Evolutionary conservation across 2,113 vertebrate species (phyloP), one percentile per base, ranked within the genome.

Genomic region (Mesembrinibis cayennensis): DNA sequence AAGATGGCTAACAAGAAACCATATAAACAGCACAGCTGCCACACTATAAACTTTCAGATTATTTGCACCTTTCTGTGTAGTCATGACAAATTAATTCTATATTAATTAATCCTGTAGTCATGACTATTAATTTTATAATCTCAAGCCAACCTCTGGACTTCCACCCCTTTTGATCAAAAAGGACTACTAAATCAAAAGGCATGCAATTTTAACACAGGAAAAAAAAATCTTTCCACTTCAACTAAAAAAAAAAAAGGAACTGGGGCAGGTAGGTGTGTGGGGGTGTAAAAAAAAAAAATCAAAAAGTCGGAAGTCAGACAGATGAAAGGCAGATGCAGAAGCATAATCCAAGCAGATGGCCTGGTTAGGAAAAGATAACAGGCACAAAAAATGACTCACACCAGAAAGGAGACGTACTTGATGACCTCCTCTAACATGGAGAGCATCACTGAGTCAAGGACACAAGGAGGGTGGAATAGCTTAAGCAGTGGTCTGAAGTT

Each of bases 341-440:
- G 49, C 20, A 84, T 69, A 94, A 87, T 72, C 87, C 82, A 96
- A 90, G 72, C 76, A 92, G 74, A 91, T 70, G 74, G 71, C 19
- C 62, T 50, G 69, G 63, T 52, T 36, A 81, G 44, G 62, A 82
- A 87, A 80, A 90, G 21, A 27, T 30, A 96, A 91, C 52, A 82
- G 83, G 56, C 87, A 89, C 45, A 93, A 97, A 83, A 47, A 62
- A 83, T 73, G 82, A 93, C 69, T 82, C 90, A 83, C 59, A 70
- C 11, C 47, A 76, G 42, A 88, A 69, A 77, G 49, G 27, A 95
- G 82, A 91, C 2, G 3, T 50, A 80, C 65, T 58, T 9, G 20
- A 50, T 77, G 82, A 88, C 72, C 71, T 73, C 67, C 49, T 71
- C 49, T 49, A 83, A 73, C 4, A 40, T 0, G 1, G 58, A 87